phyloP scores from a whole-genome alignment of 2,797 vertebrate species.

The Rachycentron canadum region DNA sequence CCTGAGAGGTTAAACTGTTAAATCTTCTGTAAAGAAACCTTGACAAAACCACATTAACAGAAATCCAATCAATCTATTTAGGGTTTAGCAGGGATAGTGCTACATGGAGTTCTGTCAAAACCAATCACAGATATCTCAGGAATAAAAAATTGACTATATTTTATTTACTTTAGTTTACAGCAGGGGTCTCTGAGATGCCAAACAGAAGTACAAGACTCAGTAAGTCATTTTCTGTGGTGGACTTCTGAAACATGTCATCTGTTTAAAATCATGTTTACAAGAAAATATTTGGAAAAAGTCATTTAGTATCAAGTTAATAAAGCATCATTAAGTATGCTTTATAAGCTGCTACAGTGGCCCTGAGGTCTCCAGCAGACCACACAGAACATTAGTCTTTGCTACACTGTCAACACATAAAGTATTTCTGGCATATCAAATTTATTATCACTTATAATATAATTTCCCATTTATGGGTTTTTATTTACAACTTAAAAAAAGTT shows the following conservation, averaged over 20 bases:
- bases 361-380: background rate
- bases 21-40: background rate
- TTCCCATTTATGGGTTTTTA: background rate
- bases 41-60: background rate
- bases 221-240: background rate
- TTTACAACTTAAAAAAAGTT: slow-evolving; percentile 2
- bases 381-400: background rate
- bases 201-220: background rate
- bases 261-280: slow-evolving; percentile 4
- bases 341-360: background rate
- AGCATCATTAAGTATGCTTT: background rate
- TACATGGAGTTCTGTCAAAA: background rate
- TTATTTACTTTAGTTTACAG: background rate
- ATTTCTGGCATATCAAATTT: background rate
- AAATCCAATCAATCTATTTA: background rate
- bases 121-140: background rate
- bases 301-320: slow-evolving; percentile 1
- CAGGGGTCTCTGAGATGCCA: background rate
- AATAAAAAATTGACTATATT: background rate
- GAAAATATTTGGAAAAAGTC: background rate
- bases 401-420: background rate
- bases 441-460: background rate
- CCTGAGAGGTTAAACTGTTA: background rate
- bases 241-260: background rate
- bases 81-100: background rate